Percentiles rank a stretch among this genome's conserved stretches.
phyloP scores from a whole-genome alignment of 2,113 vertebrate genomes.

The human region GRCh38 chr7:12330501-12331000 shows the following conservation, averaged over 20 bases:
- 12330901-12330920: conserved; percentile 36
- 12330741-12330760: neutral
- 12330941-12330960: neutral
- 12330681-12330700: neutral
- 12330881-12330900: neutral
- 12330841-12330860: neutral
- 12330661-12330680: neutral
- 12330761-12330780: neutral
- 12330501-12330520: neutral
- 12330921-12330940: neutral
- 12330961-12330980: neutral
- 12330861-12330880: neutral
- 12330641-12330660: neutral
- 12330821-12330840: neutral
- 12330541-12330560: neutral
- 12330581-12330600: neutral
- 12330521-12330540: neutral
- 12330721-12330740: neutral
- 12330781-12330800: neutral
- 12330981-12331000: neutral
- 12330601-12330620: neutral
- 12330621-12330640: neutral
- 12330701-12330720: neutral
- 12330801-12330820: neutral
- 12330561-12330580: neutral